Conservation (phyloP, 2,113 vertebrate genomes). For the Thunnus maccoyii region DNA sequence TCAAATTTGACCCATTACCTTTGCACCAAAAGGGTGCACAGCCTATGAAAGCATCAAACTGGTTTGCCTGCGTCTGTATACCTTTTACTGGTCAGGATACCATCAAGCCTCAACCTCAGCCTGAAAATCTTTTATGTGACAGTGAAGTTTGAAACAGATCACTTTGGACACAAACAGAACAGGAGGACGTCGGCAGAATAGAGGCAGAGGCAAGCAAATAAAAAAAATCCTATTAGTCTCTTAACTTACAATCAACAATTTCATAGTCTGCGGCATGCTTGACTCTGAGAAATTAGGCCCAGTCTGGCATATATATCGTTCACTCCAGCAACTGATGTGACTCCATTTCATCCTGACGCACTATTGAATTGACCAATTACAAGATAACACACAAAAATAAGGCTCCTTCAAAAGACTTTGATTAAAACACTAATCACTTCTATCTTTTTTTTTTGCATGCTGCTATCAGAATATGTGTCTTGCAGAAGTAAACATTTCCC, state of each 20-base stretch:
- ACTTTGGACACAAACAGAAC: neutral
- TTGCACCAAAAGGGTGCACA: too few species aligned
- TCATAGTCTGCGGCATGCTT: conserved; percentile 43
- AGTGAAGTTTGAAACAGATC: neutral
- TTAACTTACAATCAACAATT: conserved; percentile 58
- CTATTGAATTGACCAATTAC: conserved; percentile 48
- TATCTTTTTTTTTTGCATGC: neutral
- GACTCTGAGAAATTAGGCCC: conserved; percentile 35
- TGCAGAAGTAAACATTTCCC: neutral
- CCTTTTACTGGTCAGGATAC: neutral
- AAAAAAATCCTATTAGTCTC: conserved; percentile 10
- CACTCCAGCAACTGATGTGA: neutral
- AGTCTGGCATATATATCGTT: conserved; percentile 27
- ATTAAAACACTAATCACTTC: neutral
- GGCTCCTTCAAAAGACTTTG: conserved; percentile 3
- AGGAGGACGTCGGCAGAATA: neutral
- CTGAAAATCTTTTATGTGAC: neutral
- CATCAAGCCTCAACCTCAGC: neutral
- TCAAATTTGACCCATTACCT: too few species aligned
- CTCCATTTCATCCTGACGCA: conserved; percentile 32
- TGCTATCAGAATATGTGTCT: neutral
- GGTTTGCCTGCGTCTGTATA: too few species aligned
- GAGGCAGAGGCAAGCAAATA: neutral
- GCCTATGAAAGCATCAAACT: neutral
- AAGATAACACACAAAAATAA: conserved; percentile 8